Evolutionary conservation across 1,140 invertebrate species (phyloP), one percentile per base, ranked within the genome.

Genomic region (Ips typographus): DNA sequence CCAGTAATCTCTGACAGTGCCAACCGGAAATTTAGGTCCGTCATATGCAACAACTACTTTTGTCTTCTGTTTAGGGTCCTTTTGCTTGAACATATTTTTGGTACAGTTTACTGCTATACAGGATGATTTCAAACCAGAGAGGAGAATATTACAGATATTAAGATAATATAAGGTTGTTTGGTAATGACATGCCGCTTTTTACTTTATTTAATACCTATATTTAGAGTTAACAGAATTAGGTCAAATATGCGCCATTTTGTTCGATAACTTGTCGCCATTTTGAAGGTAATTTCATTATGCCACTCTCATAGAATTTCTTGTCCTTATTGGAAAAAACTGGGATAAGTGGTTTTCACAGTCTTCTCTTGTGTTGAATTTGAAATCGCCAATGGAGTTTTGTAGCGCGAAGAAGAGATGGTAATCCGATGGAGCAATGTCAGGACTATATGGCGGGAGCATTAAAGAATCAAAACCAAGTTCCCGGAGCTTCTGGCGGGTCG

Each of bases 231-330:
- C 43, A 4, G 43, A 8, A 4, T 44, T 44, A 44, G 43, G 8
- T 44, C 43, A 44, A 44, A 53, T 53, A 53, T 53, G 6, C 4
- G 36, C 51, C 51, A 53, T 53, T 53, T 53, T 53, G 51, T 53
- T 53, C 1, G 36, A 53, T 53, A 37, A 53, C 51, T 37, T 53
- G 5, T 53, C 4, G 5, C 36, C 51, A 53, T 53, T 36, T 53
- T 53, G 5, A 5, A 36, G 51, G 3, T 4, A 53, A 36, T 53
- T 53, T 5, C 5, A 53, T 8, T 5, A 53, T 53, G 4, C 51
- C 51, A 37, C 22, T 5, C 4, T 53, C 22, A 36, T 8, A 53
- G 51, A 53, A 1, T 5, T 37, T 22, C 36, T 53, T 7, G 51
- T 53, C 22, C 36, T 36, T 53, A 53, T 7, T n/a, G 36, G 51